These are phyloP conservation scores for Diorhabda elongata DNA, from an alignment of 1,140 invertebrate species.

Conservation along the genomic window DNA sequence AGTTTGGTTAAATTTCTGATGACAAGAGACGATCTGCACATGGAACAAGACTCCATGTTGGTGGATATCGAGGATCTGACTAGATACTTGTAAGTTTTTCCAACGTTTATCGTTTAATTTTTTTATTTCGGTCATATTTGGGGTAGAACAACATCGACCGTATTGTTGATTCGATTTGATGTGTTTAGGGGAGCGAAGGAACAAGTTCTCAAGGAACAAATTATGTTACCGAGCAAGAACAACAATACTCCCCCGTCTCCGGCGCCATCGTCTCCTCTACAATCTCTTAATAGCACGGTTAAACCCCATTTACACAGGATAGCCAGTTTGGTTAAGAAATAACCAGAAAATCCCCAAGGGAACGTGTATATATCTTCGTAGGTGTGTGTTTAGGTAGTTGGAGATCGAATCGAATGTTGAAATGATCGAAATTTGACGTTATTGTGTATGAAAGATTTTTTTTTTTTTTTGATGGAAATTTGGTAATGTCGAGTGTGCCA, in stretches of 20 bases:
- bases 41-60: conserved; percentile 96
- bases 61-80: conserved; percentile 95
- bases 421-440: too few species aligned
- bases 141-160: too few species aligned
- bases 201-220: conserved; percentile 48
- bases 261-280: conserved; percentile 42
- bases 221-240: conserved; percentile 36
- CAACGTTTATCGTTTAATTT: too few species aligned
- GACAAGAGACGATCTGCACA: conserved; percentile 88
- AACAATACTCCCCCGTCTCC: conserved; percentile 45
- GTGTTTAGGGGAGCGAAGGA: conserved; percentile 48
- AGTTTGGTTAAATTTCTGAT: conserved; percentile 80
- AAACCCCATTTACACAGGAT: conserved; percentile 49
- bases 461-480: too few species aligned
- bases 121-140: too few species aligned
- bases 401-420: too few species aligned
- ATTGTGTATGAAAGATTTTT: too few species aligned
- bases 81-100: conserved; percentile 73
- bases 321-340: conserved; percentile 46
- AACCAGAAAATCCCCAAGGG: too few species aligned
- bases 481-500: too few species aligned
- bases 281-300: conserved; percentile 41
- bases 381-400: too few species aligned
- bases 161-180: neutral
- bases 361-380: too few species aligned